Conservation (phyloP, 2,888 invertebrate species). For the Thera britannica region DNA sequence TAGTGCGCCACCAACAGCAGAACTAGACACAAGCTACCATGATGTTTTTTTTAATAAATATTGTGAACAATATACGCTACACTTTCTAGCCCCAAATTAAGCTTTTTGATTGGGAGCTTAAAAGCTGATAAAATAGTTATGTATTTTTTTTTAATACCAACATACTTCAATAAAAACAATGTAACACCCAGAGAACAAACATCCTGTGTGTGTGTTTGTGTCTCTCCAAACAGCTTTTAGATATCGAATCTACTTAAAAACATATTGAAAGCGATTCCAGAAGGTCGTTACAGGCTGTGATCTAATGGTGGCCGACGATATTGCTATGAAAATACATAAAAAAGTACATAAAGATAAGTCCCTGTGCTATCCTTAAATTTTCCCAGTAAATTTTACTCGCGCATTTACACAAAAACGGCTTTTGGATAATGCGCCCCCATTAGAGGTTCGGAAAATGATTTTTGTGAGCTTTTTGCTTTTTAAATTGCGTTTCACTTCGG, state of each 20-base stretch:
- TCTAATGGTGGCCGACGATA: slow-evolving; percentile 57
- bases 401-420: slow-evolving; percentile 70
- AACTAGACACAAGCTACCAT: no score
- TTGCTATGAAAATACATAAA: slow-evolving; percentile 63
- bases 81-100: no score
- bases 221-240: neutral
- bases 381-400: slow-evolving; percentile 69
- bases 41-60: no score
- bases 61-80: no score
- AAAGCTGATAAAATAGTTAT: no score
- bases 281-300: slow-evolving; percentile 56
- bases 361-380: slow-evolving; percentile 65
- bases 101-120: no score
- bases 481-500: slow-evolving; percentile 46
- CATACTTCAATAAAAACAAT: no score
- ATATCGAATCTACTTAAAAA: neutral
- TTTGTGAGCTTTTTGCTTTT: slow-evolving; percentile 59
- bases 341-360: slow-evolving; percentile 78
- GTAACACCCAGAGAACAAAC: no score
- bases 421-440: slow-evolving; percentile 74
- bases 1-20: no score
- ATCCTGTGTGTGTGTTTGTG: no score
- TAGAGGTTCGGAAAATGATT: slow-evolving; percentile 69
- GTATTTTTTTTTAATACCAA: no score
- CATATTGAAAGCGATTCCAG: slow-evolving; percentile 55